Evolutionary conservation across 2,113 vertebrate species (phyloP).

Genomic region (Dolichotis patagonum): DNA sequence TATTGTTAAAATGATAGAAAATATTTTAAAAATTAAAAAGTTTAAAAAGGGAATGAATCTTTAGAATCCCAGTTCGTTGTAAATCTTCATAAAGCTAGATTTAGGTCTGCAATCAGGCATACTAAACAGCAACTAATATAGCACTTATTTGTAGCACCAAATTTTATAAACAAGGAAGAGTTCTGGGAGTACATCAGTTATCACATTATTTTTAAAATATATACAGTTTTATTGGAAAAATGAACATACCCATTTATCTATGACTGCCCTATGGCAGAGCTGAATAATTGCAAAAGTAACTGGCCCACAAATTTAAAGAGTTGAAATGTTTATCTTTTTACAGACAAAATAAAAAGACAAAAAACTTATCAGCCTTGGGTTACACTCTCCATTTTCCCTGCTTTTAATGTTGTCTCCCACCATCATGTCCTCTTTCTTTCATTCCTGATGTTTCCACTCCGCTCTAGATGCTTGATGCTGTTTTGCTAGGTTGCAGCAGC

Average conservation of each 20-base stretch:
- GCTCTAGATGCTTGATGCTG: background rate
- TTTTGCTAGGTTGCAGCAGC: too few species aligned
- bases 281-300: background rate
- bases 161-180: conserved; percentile 13
- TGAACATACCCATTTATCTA: background rate
- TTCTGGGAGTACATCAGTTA: background rate
- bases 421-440: background rate
- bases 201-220: background rate
- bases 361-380: background rate
- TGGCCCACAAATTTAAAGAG: background rate
- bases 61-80: background rate
- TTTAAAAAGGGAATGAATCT: conserved; percentile 27
- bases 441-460: background rate
- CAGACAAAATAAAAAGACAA: background rate
- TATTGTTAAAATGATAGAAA: background rate
- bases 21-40: conserved; percentile 21
- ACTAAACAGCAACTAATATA: background rate
- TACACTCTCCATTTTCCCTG: background rate
- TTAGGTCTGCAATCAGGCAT: background rate
- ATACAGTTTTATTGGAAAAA: conserved; percentile 2
- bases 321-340: background rate
- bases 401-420: background rate
- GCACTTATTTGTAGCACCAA: conserved; percentile 4
- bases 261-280: background rate
- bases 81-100: conserved; percentile 30